phyloP scores from a whole-genome alignment of 2,113 vertebrate genomes.

The Willisornis vidua region DNA sequence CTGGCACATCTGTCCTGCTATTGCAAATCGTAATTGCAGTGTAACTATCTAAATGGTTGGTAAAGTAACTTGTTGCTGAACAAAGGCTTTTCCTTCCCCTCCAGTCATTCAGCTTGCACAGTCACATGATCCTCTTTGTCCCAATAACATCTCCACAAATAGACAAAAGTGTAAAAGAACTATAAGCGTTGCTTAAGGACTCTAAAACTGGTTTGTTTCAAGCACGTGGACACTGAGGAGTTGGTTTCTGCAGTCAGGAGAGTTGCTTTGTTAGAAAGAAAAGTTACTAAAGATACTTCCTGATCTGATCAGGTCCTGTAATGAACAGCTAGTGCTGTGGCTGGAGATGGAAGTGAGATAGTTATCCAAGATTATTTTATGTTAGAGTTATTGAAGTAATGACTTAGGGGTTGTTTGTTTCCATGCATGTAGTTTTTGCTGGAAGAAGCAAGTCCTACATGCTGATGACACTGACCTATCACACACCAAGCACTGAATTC shows the following conservation, averaged over 20 bases:
- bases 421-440: accelerated
- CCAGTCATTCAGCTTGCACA: background rate
- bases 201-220: background rate
- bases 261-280: background rate
- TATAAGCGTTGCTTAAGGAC: background rate
- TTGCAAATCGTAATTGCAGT: background rate
- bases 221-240: accelerated
- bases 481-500: background rate
- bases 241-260: background rate
- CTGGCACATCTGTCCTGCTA: background rate
- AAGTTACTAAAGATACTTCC: background rate
- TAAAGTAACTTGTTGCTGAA: background rate
- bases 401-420: background rate
- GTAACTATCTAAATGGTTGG: background rate
- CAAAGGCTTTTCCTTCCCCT: background rate
- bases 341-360: background rate
- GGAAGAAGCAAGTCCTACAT: background rate
- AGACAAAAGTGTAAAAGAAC: background rate
- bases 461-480: background rate
- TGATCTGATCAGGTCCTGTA: background rate
- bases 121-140: background rate
- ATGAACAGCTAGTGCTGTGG: background rate
- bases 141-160: background rate
- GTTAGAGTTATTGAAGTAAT: background rate
- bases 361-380: background rate